Base-by-base conservation (phyloP, 1,140 invertebrate species). In the Bactericera cockerelli region DNA sequence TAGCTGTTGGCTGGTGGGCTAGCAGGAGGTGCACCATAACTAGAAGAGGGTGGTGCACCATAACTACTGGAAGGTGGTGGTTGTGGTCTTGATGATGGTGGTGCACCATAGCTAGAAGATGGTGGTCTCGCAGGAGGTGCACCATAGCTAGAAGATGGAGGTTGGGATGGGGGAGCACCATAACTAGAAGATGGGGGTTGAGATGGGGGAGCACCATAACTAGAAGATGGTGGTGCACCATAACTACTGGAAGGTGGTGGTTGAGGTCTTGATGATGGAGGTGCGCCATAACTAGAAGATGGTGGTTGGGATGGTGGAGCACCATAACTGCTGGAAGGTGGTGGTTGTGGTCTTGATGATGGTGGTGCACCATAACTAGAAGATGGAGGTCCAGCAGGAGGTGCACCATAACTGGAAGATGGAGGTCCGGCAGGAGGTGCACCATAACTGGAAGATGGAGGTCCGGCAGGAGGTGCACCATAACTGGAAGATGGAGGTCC, bases 271-370 rank as follows among this genome's bases (percentile, higher is more conserved):
- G n/a, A n/a, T n/a, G n/a, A n/a, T n/a, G 33, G 33, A n/a, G 64
- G 61, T 1, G 59, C 61, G 16, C 64, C 63, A 58, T 64, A 64
- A 49, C 59, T 59, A n/a, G 14, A 28, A 4, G 62, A 62, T 28
- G 62, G 61, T 22, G 24, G n/a, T 53, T 56, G 26, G n/a, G 36
- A 38, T 11, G 53, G n/a, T 14, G 58, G 58, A 13, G 55, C 28
- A 2, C 58, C 58, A 25, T 36, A 42, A 36, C 39, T 21, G 1
- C 36, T 11, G 33, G 59, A 59, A 2, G 57, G 54, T 13, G 26
- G 28, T 1, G n/a, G n/a, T n/a, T n/a, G n/a, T n/a, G n/a, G n/a
- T n/a, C n/a, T n/a, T n/a, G n/a, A n/a, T n/a, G n/a, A n/a, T n/a
- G 42, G 42, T 6, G 64, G 61, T 3, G 59, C 61, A 19, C 63